Evolutionary conservation across 1,140 invertebrate species (phyloP).

Genomic region (Ips typographus): DNA sequence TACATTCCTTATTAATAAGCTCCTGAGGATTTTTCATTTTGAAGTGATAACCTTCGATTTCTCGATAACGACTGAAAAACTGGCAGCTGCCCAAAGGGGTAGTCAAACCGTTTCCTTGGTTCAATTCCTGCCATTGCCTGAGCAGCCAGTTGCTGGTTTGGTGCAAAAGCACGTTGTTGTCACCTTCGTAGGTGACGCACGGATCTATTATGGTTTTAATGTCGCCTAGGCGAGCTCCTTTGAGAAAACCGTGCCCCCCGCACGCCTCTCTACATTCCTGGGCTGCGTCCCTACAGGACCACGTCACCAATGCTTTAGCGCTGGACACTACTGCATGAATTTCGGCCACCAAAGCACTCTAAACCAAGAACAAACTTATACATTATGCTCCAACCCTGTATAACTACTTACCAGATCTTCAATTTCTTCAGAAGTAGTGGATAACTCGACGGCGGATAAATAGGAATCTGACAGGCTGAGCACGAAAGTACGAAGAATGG

Average conservation of each 20-base stretch:
- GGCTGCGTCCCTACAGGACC: conserved; percentile 80
- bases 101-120: conserved; percentile 53
- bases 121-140: conserved; percentile 61
- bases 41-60: conserved; percentile 59
- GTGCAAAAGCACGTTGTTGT: conserved; percentile 93
- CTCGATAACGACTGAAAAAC: conserved; percentile 60
- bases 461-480: conserved; percentile 52
- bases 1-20: conserved; percentile 59
- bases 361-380: conserved; percentile 2
- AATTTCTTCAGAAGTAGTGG: conserved; percentile 38
- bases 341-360: conserved; percentile 62
- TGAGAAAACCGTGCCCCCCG: conserved; percentile 79
- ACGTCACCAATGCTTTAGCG: conserved; percentile 83
- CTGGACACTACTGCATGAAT: conserved; percentile 89
- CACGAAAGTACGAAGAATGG: conserved; percentile 76
- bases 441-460: conserved; percentile 44
- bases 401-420: conserved; percentile 40
- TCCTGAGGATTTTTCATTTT: conserved; percentile 52
- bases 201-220: conserved; percentile 86
- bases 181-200: conserved; percentile 93
- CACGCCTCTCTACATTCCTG: conserved; percentile 92
- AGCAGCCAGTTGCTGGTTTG: conserved; percentile 92
- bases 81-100: conserved; percentile 64
- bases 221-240: conserved; percentile 78
- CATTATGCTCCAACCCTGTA: background rate